Evolutionary conservation across 1,140 invertebrate genomes (phyloP).

Genomic region (Sycophaga agraensis): DNA sequence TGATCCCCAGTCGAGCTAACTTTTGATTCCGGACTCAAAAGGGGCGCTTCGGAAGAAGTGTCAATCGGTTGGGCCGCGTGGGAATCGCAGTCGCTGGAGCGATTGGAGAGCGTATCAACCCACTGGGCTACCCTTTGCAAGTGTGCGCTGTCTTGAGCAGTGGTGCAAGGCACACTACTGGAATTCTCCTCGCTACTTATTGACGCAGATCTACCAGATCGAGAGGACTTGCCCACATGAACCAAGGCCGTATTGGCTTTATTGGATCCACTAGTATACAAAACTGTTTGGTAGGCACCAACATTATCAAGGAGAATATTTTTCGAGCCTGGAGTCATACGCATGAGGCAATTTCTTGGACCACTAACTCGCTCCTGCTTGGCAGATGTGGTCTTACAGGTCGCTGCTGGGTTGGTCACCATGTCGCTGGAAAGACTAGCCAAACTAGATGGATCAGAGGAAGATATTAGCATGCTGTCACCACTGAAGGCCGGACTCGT

Average conservation of each 20-base stretch:
- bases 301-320: constrained; percentile 78
- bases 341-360: constrained; percentile 71
- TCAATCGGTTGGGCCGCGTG: neutral
- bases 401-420: constrained; percentile 30
- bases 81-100: neutral
- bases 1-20: neutral
- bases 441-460: constrained; percentile 52
- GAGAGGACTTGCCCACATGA: constrained; percentile 39
- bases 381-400: constrained; percentile 12
- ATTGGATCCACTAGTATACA: constrained; percentile 60
- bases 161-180: constrained; percentile 26
- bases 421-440: constrained; percentile 52
- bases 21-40: neutral
- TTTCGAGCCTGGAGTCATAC: constrained; percentile 72
- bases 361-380: constrained; percentile 56
- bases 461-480: constrained; percentile 51
- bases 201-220: constrained; percentile 42
- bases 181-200: constrained; percentile 45
- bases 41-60: neutral
- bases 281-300: constrained; percentile 64
- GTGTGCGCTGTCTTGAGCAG: constrained; percentile 37
- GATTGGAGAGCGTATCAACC: constrained; percentile 35
- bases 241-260: constrained; percentile 50
- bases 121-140: constrained; percentile 69
- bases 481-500: constrained; percentile 52